Base-by-base conservation (phyloP, 2,113 vertebrate genomes). In the Chamaetylas fuelleborni region DNA sequence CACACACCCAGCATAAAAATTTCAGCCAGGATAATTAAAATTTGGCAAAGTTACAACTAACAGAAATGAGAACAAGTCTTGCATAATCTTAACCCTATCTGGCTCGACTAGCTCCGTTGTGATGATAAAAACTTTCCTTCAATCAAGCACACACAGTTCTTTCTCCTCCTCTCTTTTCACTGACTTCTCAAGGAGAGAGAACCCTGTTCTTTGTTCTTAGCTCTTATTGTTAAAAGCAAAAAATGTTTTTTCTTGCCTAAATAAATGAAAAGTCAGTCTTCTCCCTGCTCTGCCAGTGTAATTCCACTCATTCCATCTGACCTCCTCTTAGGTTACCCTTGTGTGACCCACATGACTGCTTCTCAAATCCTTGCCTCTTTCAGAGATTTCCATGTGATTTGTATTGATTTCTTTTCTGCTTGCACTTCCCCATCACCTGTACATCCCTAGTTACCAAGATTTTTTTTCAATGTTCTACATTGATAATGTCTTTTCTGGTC, bases 11-110 rank as follows among this genome's bases (percentile, higher is more conserved):
- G 22, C 24, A 86, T 29, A 81, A 86, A 47, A 72, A 56, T 43
- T 5, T 40, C 64, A 79, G 22, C 56, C 89, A 95, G n/a, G 48
- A 56, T 90, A 92, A 95, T 94, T 96, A 81, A 90, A 62, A 9
- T 34, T 73, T 95, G 94, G 91, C 88, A 78, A 88, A 70, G 29
- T 73, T 90, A 51, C 80, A 92, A 58, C 42, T 58, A 93, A 74
- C 53, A 82, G 57, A 92, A 92, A 95, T 42, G 84, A 95, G 93
- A 61, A 43, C 65, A 87, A 72, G 12, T 61, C 66, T 94, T 93
- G 84, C 57, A 82, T 87, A 95, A 95, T 65, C 61, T 93, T 95
- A 93, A 89, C 40, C 20, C 54, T 86, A 22, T 13, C 64, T 56
- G 43, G 10, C 31, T 95, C 16, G 2, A 42, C 53, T 17, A 45